phyloP scores from a whole-genome alignment of 2,888 invertebrate genomes.

The Yponomeuta malinellus region DNA sequence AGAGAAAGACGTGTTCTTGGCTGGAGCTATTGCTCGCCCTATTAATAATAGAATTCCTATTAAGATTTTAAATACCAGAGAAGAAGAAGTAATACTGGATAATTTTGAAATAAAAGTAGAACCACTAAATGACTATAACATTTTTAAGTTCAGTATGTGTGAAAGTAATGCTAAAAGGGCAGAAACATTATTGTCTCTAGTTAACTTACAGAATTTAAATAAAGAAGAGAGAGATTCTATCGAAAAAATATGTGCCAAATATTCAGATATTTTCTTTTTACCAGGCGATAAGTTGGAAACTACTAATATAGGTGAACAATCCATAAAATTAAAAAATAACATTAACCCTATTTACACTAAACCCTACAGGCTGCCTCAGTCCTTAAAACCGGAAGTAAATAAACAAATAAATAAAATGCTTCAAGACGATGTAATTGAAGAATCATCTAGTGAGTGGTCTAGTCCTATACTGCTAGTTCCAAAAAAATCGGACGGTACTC shows the following conservation, averaged over 20 bases:
- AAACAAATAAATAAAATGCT: slow-evolving; percentile 19
- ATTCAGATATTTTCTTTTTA: slow-evolving; percentile 19
- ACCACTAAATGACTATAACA: slow-evolving; percentile 11
- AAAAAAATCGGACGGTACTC: background rate
- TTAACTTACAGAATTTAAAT: slow-evolving; percentile 19
- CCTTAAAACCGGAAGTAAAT: slow-evolving; percentile 17
- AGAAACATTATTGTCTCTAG: slow-evolving; percentile 15
- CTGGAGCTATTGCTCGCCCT: background rate
- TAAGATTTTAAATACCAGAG: slow-evolving; percentile 16
- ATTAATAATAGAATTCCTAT: slow-evolving; percentile 14
- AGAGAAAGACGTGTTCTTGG: background rate
- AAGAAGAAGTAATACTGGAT: slow-evolving; percentile 8
- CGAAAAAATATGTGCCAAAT: slow-evolving; percentile 18
- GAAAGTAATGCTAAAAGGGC: slow-evolving; percentile 10
- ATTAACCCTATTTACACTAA: slow-evolving; percentile 17
- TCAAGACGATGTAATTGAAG: slow-evolving; percentile 10
- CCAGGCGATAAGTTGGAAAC: slow-evolving; percentile 17
- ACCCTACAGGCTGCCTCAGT: slow-evolving; percentile 18
- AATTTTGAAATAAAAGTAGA: slow-evolving; percentile 10
- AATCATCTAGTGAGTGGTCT: background rate
- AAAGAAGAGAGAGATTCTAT: slow-evolving; percentile 17
- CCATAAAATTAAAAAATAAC: slow-evolving; percentile 19
- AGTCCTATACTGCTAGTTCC: slow-evolving; percentile 4
- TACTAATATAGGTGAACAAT: slow-evolving; percentile 17
- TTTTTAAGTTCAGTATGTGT: slow-evolving; percentile 17